phyloP scores from a whole-genome alignment of 2,888 invertebrate genomes.

The Brenthis ino region DNA sequence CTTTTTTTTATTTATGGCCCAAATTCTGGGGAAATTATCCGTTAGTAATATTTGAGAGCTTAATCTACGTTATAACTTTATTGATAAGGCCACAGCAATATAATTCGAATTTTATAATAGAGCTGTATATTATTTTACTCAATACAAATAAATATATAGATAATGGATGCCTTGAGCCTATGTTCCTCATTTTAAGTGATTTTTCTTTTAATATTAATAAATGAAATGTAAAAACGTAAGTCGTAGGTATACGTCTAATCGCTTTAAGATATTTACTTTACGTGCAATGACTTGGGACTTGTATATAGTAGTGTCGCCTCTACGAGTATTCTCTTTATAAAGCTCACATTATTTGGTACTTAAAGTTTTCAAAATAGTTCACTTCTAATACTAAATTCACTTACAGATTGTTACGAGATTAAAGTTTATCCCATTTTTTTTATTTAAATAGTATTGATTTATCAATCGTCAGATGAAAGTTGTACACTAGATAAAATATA shows the following conservation, averaged over 20 bases:
- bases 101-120: neutral
- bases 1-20: neutral
- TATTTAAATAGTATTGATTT: too few relatives aligned
- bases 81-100: neutral
- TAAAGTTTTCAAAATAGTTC: too few relatives aligned
- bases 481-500: too few relatives aligned
- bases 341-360: too few relatives aligned
- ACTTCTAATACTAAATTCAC: too few relatives aligned
- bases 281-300: slow-evolving; percentile 44
- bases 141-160: slow-evolving; percentile 20
- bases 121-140: neutral
- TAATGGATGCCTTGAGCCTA: slow-evolving; percentile 29
- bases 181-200: slow-evolving; percentile 49
- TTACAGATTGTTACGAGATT: too few relatives aligned
- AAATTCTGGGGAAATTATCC: too few relatives aligned
- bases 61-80: too few relatives aligned
- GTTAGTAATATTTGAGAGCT: too few relatives aligned
- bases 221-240: slow-evolving; percentile 41
- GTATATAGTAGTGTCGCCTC: slow-evolving; percentile 34
- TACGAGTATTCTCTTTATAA: too few relatives aligned
- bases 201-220: slow-evolving; percentile 35
- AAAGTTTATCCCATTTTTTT: too few relatives aligned
- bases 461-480: too few relatives aligned
- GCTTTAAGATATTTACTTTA: slow-evolving; percentile 41
- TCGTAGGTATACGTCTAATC: slow-evolving; percentile 40